A percentile compares a stretch with the other conserved stretches of the same genome.
Evolutionary conservation across 1,140 invertebrate genomes (phyloP).

Genomic region (Eumaeus atala): DNA sequence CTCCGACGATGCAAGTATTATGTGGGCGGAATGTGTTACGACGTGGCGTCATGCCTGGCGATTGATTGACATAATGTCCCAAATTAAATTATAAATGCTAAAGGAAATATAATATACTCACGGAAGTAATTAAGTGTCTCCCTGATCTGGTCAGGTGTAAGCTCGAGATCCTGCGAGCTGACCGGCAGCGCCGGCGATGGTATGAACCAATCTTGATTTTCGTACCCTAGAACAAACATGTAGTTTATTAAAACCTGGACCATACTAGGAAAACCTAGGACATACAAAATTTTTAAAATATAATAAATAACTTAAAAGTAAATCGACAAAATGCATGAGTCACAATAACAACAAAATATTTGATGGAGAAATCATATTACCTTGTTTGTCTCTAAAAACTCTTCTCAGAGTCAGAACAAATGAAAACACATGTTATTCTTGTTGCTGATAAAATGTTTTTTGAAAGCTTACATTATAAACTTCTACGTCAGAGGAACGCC

Average conservation of each 20-base stretch:
- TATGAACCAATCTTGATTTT: slow-evolving; percentile 95
- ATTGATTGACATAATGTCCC: too few species aligned
- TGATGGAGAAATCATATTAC: slow-evolving; percentile 3
- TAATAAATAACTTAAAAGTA: too few species aligned
- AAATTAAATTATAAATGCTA: too few species aligned
- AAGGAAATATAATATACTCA: slow-evolving; percentile 77
- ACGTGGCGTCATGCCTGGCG: not conserved
- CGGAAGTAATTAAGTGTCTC: slow-evolving; percentile 98
- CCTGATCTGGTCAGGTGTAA: slow-evolving; percentile 95
- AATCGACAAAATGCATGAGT: too few species aligned
- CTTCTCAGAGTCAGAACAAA: too few species aligned
- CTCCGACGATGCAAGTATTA: too few species aligned
- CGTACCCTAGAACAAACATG: slow-evolving; percentile 83
- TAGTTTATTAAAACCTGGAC: not conserved
- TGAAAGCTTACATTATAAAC: slow-evolving; percentile 15
- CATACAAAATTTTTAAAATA: too few species aligned
- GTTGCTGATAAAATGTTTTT: not conserved
- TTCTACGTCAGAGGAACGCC: slow-evolving; percentile 33
- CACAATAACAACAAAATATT: not conserved
- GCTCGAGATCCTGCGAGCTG: slow-evolving; percentile 84
- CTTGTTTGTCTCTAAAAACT: not conserved
- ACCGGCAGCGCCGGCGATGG: slow-evolving; percentile 86
- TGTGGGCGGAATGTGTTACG: not conserved
- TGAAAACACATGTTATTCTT: not conserved
- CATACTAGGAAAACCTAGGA: too few species aligned